Base-by-base conservation (phyloP, 23 tunicate species). In the Styela clava region DNA sequence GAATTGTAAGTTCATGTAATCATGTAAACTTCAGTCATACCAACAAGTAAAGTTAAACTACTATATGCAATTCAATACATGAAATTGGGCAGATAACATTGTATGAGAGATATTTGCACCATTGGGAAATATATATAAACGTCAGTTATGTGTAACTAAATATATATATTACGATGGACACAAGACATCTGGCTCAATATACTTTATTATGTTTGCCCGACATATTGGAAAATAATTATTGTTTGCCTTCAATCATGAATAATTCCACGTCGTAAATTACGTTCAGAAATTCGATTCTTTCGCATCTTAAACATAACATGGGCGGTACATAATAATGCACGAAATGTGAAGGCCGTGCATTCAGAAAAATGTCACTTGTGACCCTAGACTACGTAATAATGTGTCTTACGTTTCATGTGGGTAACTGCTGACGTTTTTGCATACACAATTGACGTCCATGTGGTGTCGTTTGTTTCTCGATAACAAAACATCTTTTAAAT, bases 401-500 rank as follows among this genome's bases (percentile, higher is more conserved):
- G 12, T 44, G 7, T 67, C 56, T 73, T 76, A 76, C 81, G 62
- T 76, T 76, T 76, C 81, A 19, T 76, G 2, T 9, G 81, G 65
- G 44, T n/a, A 76, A 18, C 30, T 52, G 30, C 65, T 76, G 65
- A 76, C 65, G 33, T 76, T 76, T 29, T 76, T 76, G 64, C 81
- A 76, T 16, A 76, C 65, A 28, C 81, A 76, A 44, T 76, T 76
- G 62, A 76, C 81, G 33, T 76, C 81, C 62, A 44, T 1, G 37
- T 76, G 81, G 24, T 76, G 81, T 36, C 81, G 64, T 76, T 76
- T 76, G 33, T 44, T 28, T 44, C 81, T 76, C 18, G 81, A 76
- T 44, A 44, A 16, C 3, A 71, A 28, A 16, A 28, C 29, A 21
- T 71, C 77, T 21, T 16, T 71, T 20, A 21, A 16, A 28, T 16